Conservation (phyloP, 1,140 invertebrate species). For the Aphelenchoides avenae region DNA sequence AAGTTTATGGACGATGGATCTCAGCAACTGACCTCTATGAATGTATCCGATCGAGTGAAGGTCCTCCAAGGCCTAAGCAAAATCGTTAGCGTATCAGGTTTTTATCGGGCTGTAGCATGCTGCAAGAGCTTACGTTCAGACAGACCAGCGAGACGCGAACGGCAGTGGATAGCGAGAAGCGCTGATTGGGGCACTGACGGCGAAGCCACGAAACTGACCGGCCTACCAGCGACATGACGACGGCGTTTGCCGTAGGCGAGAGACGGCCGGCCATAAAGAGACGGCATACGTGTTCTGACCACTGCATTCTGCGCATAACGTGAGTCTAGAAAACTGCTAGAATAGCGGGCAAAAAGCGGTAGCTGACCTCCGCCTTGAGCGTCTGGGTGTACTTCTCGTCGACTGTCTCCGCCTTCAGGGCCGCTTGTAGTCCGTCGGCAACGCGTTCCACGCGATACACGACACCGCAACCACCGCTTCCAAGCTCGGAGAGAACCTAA, state of each 20-base stretch:
- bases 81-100: neutral
- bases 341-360: neutral
- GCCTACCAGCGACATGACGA: constrained; percentile 27
- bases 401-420: constrained; percentile 12
- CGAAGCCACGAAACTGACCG: constrained; percentile 29
- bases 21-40: constrained; percentile 17
- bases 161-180: constrained; percentile 31
- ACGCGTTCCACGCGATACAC: constrained; percentile 5
- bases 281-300: constrained; percentile 20
- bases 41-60: constrained; percentile 26
- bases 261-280: constrained; percentile 17
- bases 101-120: neutral
- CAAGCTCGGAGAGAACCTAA: constrained; percentile 5
- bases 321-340: constrained; percentile 12
- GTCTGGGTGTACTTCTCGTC: constrained; percentile 18
- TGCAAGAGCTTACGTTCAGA: constrained; percentile 17
- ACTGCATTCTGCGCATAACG: constrained; percentile 8
- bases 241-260: constrained; percentile 12
- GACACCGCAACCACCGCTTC: neutral
- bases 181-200: constrained; percentile 16
- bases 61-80: neutral
- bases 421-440: constrained; percentile 1
- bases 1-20: neutral
- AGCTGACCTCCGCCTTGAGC: constrained; percentile 24
- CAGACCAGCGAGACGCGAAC: constrained; percentile 18